These are phyloP conservation scores for Saturnia pavonia DNA, from an alignment of 2,888 invertebrate genomes.

Conservation along the genomic window DNA sequence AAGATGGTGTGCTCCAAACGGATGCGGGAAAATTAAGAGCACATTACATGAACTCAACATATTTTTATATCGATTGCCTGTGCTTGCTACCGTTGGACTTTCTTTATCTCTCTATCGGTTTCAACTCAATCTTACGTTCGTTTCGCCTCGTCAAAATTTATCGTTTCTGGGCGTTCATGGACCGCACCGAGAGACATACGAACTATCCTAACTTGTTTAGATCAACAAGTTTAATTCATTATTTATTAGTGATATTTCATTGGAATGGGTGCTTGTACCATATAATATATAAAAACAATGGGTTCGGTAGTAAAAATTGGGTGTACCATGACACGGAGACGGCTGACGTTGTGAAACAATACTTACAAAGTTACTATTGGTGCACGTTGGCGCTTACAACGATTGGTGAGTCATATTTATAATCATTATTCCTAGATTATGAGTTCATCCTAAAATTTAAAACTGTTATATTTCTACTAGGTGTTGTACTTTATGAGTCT, in stretches of 20 bases:
- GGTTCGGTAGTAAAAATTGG: constrained; percentile 96
- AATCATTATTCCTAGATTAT: constrained; percentile 19
- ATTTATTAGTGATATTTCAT: constrained; percentile 98
- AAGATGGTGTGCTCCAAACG: constrained; percentile 98
- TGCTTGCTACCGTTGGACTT: constrained; percentile 98
- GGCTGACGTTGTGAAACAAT: constrained; percentile 95
- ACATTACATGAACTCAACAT: constrained; percentile 98
- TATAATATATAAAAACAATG: constrained; percentile 97
- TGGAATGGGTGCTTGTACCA: constrained; percentile 99
- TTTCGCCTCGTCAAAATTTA: constrained; percentile 98
- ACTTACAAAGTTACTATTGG: constrained; percentile 99
- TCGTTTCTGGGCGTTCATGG: constrained; percentile 99
- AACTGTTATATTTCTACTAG: not conserved
- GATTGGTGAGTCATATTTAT: constrained; percentile 84
- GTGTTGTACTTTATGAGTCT: no score
- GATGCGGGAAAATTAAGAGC: constrained; percentile 95
- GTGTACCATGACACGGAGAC: constrained; percentile 93
- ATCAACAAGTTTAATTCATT: constrained; percentile 95
- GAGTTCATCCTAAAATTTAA: not conserved
- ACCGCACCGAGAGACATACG: constrained; percentile 98
- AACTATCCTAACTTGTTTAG: constrained; percentile 99
- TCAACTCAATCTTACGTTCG: constrained; percentile 97
- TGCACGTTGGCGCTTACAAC: constrained; percentile 97
- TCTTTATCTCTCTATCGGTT: constrained; percentile 98
- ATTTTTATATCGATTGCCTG: constrained; percentile 99